A percentile compares a stretch with the other conserved stretches of the same genome.
Conservation (phyloP, 92 coral and sea anemone species). For the Epizoanthus stellaris region DNA sequence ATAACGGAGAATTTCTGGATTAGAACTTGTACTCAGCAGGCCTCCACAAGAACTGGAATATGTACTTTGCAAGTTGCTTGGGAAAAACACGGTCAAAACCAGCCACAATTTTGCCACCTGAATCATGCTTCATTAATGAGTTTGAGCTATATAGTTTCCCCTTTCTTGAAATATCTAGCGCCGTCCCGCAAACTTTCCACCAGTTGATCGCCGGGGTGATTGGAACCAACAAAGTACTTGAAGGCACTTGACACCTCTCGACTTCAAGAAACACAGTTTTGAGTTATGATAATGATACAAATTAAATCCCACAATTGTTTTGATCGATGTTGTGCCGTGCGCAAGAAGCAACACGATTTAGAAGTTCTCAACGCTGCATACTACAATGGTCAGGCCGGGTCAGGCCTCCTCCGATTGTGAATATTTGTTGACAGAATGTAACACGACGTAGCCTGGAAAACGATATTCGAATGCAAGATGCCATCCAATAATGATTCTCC, state of each 20-base stretch:
- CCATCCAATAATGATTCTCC: conserved; percentile 37
- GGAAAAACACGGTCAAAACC: conserved; percentile 22
- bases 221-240: conserved; percentile 23
- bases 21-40: conserved; percentile 15
- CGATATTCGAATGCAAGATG: conserved; percentile 30
- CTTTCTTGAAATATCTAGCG: not conserved
- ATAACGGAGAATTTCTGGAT: conserved; percentile 66
- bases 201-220: conserved; percentile 26
- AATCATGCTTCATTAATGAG: not conserved
- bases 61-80: conserved; percentile 1
- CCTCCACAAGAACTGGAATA: conserved; percentile 36
- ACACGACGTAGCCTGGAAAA: conserved; percentile 22
- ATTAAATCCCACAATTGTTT: conserved; percentile 8
- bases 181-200: not conserved
- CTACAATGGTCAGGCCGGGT: not conserved
- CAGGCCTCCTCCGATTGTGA: conserved; percentile 18
- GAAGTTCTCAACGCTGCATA: not conserved
- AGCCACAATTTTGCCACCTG: conserved; percentile 13
- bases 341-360: not conserved
- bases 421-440: conserved; percentile 39
- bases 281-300: conserved; percentile 24
- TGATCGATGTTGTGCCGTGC: conserved; percentile 3
- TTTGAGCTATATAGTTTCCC: not conserved
- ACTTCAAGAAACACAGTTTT: conserved; percentile 36
- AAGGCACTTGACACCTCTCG: conserved; percentile 49